A percentile compares a stretch with the other conserved stretches of the same genome.
Conservation (phyloP, 1,140 invertebrate species). For the Drosophila paulistorum region DNA sequence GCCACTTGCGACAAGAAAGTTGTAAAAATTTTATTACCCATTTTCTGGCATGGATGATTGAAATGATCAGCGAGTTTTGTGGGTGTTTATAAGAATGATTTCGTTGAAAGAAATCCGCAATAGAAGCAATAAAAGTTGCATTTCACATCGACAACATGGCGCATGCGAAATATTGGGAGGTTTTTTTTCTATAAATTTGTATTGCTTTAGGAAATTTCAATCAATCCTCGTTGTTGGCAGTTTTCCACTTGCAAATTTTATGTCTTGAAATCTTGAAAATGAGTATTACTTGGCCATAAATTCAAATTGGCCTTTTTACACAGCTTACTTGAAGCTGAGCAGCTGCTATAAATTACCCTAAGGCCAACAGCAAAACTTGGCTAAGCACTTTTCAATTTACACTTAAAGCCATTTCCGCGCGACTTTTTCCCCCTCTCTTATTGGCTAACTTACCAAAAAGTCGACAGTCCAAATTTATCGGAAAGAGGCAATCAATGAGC, state of each 20-base stretch:
- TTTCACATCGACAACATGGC: neutral
- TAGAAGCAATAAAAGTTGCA: neutral
- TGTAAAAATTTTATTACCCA: constrained; percentile 62
- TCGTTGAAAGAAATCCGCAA: neutral
- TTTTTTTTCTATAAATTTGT: neutral
- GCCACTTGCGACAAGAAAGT: constrained; percentile 39
- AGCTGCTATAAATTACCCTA: constrained; percentile 40
- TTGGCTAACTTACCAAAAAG: neutral
- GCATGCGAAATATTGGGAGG: neutral
- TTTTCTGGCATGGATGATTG: constrained; percentile 13
- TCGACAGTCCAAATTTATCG: constrained; percentile 65
- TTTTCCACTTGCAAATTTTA: constrained; percentile 1
- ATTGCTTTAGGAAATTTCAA: neutral
- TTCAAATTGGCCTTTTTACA: constrained; percentile 18
- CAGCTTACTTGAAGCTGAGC: constrained; percentile 26
- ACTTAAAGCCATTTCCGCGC: neutral
- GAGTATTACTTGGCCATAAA: constrained; percentile 13
- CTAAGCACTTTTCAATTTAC: constrained; percentile 53
- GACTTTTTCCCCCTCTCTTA: neutral
- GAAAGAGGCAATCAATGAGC: constrained; percentile 66
- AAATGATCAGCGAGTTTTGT: constrained; percentile 25
- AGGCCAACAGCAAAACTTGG: constrained; percentile 8
- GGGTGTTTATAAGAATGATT: neutral
- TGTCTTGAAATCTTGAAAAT: constrained; percentile 14
- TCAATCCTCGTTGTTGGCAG: constrained; percentile 1